Evolutionary conservation across 92 coral and sea anemone species (phyloP), one percentile per base, ranked within the genome.

Genomic region (Palythoa grandiflora): DNA sequence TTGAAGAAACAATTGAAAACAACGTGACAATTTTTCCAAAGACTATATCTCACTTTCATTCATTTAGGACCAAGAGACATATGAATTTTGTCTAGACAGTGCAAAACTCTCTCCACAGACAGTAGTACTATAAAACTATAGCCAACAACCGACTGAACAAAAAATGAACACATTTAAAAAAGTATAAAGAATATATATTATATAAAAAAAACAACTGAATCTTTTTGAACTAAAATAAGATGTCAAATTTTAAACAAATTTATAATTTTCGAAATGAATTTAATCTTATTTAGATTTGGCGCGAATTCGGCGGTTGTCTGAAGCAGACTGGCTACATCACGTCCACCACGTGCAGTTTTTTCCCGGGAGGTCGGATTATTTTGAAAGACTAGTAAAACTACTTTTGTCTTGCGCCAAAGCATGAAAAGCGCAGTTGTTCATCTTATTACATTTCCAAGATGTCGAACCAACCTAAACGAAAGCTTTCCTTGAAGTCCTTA

Each of bases 401-500:
- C 37, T 61, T 61, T 61, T 61, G 70, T 61, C 70, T 61, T 19
- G 70, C 70, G 70, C 70, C 70, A 61, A 61, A 61, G 70, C 70
- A 61, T 61, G 70, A 61, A 61, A 61, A 61, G 21, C 70, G 70
- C 70, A 61, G 70, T 61, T 61, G 70, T 61, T 61, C 70, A 61
- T 61, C 70, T 61, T 61, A 61, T 61, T 61, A 61, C 70, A 61
- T 61, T 61, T 61, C 70, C 70, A 61, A 61, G 70, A 73, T 73
- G 78, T 13, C 78, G 78, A 73, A 73, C 28, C 16, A 38, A 75
- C 88, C 70, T 52, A 85, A 88, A 57, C 81, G 87, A 79, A 89
- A 85, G 70, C 75, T 79, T 8, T 78, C 83, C 83, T 77, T 74
- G 44, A 90, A 86, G 75, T 87, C 90, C 75, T 90, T 90, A 55